These are phyloP conservation scores for Diorhabda carinulata DNA, from an alignment of 1,140 invertebrate genomes.

Conservation along the genomic window DNA sequence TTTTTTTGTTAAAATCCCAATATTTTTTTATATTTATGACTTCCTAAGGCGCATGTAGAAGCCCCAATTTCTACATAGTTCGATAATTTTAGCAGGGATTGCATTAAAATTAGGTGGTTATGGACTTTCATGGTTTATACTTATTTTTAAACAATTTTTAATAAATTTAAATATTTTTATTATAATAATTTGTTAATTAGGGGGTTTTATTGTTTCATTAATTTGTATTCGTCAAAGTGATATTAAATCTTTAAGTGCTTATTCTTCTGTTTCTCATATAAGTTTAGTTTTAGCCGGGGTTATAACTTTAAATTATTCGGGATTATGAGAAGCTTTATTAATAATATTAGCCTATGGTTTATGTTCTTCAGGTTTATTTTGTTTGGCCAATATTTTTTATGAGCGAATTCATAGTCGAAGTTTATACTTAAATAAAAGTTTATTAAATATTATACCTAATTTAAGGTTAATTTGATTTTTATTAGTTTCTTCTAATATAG, in stretches of 20 bases:
- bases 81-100: constrained; percentile 67
- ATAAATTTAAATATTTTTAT: constrained; percentile 50
- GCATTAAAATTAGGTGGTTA: constrained; percentile 66
- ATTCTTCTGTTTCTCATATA: constrained; percentile 53
- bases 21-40: constrained; percentile 63
- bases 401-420: too few relatives aligned
- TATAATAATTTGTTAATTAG: constrained; percentile 54
- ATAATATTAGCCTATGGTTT: constrained; percentile 54
- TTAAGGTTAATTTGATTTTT: constrained; percentile 57
- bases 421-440: too few relatives aligned
- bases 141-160: too few relatives aligned
- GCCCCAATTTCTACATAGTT: constrained; percentile 57
- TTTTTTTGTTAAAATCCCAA: too few relatives aligned
- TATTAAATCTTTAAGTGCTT: constrained; percentile 61
- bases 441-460: too few relatives aligned
- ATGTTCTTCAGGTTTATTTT: too few relatives aligned
- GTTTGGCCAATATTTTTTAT: too few relatives aligned
- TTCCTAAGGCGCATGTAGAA: constrained; percentile 52
- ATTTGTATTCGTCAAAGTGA: constrained; percentile 59
- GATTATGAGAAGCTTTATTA: constrained; percentile 50
- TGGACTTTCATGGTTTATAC: constrained; percentile 47
- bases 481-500: constrained; percentile 49
- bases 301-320: constrained; percentile 46
- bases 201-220: constrained; percentile 54
- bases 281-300: too few relatives aligned